A percentile compares a stretch with the other conserved stretches of the same genome.
These are phyloP conservation scores for Psylliodes chrysocephalus DNA, from an alignment of 2,888 invertebrate genomes.

Conservation along the genomic window DNA sequence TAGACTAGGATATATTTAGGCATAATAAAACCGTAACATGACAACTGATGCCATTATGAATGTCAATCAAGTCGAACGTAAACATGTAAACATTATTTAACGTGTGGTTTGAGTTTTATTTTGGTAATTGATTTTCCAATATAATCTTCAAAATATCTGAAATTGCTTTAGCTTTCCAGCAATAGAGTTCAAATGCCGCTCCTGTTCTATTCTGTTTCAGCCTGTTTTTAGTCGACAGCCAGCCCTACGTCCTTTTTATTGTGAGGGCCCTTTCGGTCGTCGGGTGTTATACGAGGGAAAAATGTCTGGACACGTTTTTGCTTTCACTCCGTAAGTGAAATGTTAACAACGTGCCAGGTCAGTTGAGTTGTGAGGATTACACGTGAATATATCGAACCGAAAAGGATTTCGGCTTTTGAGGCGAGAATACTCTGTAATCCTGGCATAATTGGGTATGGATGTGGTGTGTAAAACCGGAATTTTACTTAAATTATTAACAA, in stretches of 20 bases:
- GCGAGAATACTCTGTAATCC: slow-evolving; percentile 13
- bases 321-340: slow-evolving; percentile 36
- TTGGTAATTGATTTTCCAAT: too few relatives aligned
- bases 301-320: slow-evolving; percentile 31
- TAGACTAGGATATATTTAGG: too few relatives aligned
- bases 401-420: slow-evolving; percentile 17
- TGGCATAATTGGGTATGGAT: background rate
- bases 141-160: too few relatives aligned
- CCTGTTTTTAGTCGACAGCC: slow-evolving; percentile 8
- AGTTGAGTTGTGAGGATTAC: slow-evolving; percentile 44
- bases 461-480: background rate
- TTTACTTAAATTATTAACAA: slow-evolving; percentile 3
- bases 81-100: too few relatives aligned
- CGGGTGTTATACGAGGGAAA: slow-evolving; percentile 15
- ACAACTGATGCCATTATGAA: too few relatives aligned
- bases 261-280: slow-evolving; percentile 3
- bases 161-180: too few relatives aligned
- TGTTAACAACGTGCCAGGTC: slow-evolving; percentile 39
- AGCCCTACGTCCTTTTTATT: slow-evolving; percentile 19
- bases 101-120: too few relatives aligned
- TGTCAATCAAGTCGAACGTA: too few relatives aligned
- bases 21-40: too few relatives aligned
- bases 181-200: too few relatives aligned
- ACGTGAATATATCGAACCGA: slow-evolving; percentile 27
- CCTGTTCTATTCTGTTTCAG: background rate